Evolutionary conservation across 2,888 invertebrate species (phyloP).

Genomic region (Beris morrisii): DNA sequence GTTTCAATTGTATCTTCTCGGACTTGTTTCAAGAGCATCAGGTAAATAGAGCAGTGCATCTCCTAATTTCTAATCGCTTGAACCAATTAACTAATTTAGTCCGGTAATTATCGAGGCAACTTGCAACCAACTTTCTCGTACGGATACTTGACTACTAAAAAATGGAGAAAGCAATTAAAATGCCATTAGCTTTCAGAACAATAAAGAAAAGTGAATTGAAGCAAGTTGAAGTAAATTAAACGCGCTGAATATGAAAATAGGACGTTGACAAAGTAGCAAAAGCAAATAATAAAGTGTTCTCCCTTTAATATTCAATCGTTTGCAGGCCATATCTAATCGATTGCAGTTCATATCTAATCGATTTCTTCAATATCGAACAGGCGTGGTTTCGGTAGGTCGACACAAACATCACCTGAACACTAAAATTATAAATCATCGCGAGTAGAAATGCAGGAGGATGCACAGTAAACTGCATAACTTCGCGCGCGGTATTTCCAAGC

Average conservation of each 20-base stretch:
- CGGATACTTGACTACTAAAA: slow-evolving; percentile 34
- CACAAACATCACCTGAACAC: not conserved
- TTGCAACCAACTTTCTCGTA: slow-evolving; percentile 11
- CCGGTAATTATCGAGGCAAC: slow-evolving; percentile 9
- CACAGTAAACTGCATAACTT: not conserved
- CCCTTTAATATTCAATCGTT: too few relatives aligned
- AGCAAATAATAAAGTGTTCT: too few relatives aligned
- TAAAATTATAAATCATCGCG: not conserved
- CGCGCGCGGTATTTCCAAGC: too few relatives aligned
- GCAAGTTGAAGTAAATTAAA: too few relatives aligned
- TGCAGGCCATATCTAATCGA: too few relatives aligned
- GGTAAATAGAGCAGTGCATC: not conserved
- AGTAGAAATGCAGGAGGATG: not conserved
- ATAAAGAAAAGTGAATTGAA: slow-evolving; percentile 8
- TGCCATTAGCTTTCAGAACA: slow-evolving; percentile 38
- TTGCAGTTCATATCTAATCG: too few relatives aligned
- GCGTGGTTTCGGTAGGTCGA: too few relatives aligned
- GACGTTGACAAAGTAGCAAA: too few relatives aligned
- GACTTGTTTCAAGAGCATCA: slow-evolving; percentile 1
- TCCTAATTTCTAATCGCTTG: slow-evolving; percentile 7
- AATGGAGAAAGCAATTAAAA: slow-evolving; percentile 44
- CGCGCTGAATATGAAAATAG: too few relatives aligned
- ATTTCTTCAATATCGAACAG: not conserved
- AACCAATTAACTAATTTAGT: slow-evolving; percentile 35
- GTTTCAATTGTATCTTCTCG: too few relatives aligned